Evolutionary conservation across 2,888 invertebrate genomes (phyloP), one percentile per base, ranked within the genome.

Genomic region (Nebria brevicollis): DNA sequence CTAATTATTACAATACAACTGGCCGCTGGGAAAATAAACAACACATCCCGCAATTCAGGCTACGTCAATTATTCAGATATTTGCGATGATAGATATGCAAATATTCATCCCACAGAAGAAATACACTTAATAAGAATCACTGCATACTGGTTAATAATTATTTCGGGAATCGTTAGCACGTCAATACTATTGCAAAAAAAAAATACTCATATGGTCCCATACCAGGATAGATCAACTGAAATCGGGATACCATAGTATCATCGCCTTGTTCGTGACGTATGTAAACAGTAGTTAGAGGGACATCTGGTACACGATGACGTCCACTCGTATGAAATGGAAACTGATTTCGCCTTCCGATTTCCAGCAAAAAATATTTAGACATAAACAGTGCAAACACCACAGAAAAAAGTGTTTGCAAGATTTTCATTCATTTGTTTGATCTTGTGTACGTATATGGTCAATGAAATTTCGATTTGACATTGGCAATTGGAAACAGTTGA

Each of bases 141-240:
- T 72, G 72, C n/a, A 41, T 20, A 20, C 20, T 20, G 20, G 20
- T 41, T 72, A 72, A 72, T 20, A 20, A 72, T 72, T 72, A 68
- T 72, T 72, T 72, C 72, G 42, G 34, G 42, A 54, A 54, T 54
- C 13, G 54, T 54, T 54, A 54, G 54, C 54, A 54, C 54, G 54
- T 54, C 54, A 54, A 54, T 54, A 34, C 34, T 13, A 54, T 54
- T 54, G 54, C 54, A 43, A 43, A 43, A 43, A 43, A 11, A 54
- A 54, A 54, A 54, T 54, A 54, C 13, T 54, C 54, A 54, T 54
- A 54, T 54, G 54, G 54, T 54, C 54, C 13, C 54, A 54, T 54
- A 13, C 11, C 54, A 54, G 54, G 54, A 54, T 11, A 54, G 13
- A 54, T 54, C 54, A 54, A 54, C 54, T 54, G 54, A 54, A 54